Evolutionary conservation across 2,888 invertebrate genomes (phyloP).

Genomic region (Holacanthella duospinosa): DNA sequence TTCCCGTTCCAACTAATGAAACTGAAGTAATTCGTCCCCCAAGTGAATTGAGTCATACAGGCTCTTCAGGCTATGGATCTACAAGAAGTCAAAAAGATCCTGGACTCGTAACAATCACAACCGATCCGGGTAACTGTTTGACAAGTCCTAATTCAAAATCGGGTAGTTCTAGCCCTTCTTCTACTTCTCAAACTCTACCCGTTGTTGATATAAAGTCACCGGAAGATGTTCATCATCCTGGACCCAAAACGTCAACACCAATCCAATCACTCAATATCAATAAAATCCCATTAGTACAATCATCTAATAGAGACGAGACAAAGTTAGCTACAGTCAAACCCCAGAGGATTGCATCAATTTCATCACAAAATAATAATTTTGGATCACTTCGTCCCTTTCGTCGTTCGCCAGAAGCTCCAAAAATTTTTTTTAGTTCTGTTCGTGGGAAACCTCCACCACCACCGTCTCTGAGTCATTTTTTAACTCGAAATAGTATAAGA

Average conservation of each 20-base stretch:
- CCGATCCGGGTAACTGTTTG: conserved; percentile 7
- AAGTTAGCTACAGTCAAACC: conserved; percentile 36
- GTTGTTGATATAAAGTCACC: not conserved
- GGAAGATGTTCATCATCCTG: conserved; percentile 2
- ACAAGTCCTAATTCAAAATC: not conserved
- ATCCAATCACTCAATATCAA: conserved; percentile 17
- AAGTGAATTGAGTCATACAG: conserved; percentile 43
- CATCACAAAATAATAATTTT: conserved; percentile 2
- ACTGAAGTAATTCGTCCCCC: conserved; percentile 40
- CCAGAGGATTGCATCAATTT: conserved; percentile 32
- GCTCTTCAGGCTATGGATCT: conserved; percentile 47
- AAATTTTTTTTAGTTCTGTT: conserved; percentile 35
- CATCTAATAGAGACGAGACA: not conserved
- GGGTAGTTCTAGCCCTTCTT: not conserved
- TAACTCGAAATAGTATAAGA: not conserved
- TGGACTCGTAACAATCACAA: conserved; percentile 8
- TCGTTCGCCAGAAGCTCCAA: conserved; percentile 30
- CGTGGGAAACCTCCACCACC: conserved; percentile 12
- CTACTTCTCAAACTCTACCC: not conserved
- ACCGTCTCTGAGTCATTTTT: not conserved
- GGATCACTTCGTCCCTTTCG: conserved; percentile 35
- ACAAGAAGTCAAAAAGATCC: conserved; percentile 41
- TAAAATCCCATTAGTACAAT: not conserved
- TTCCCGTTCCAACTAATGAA: conserved; percentile 9
- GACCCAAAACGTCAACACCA: conserved; percentile 36